Evolutionary conservation across 2,888 invertebrate genomes (phyloP), one percentile per base, ranked within the genome.

Genomic region (Tetragonula carbonaria): DNA sequence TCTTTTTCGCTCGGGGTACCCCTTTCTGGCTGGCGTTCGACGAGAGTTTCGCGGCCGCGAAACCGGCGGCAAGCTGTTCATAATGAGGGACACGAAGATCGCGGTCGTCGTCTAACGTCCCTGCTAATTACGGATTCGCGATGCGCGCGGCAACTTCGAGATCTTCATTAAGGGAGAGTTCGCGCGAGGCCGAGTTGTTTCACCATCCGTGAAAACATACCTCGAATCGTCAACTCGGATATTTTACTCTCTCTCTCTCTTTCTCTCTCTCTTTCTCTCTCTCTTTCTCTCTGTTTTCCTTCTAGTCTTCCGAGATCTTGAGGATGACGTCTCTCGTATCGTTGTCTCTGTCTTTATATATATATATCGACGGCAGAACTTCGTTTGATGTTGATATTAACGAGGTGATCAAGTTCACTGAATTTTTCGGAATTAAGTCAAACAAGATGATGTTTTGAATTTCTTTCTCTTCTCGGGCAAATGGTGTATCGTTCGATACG

Each of bases 41-140:
- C 77, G 78, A 78, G 84, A 88, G 80, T 87, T 87, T 55, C 53
- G 5, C 78, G 66, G 78, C 57, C 63, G 75, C 77, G 78, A 59
- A 67, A 78, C 75, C 59, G 66, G 45, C 78, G 84, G 78, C 68
- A 80, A 77, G 81, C 82, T 68, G 68, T 75, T 84, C 70, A 80
- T 87, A 88, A 88, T 67, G 81, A 86, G 81, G 76, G 80, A 82
- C 85, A 77, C 80, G 86, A 82, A 59, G 68, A 21, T 73, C 65
- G 33, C 71, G 79, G 74, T 66, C 73, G 66, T 57, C 62, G 74
- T 75, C 67, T 78, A 86, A 82, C 88, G 79, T 81, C 88, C 81
- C 81, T 86, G 86, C 87, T 88, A 87, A 89, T 89, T 89, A 89
- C 86, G 85, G 53, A 89, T 87, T 89, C 83, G 80, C 84, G 81